Evolutionary conservation across 2,888 invertebrate species (phyloP).

Genomic region (Metallyticus violacea): DNA sequence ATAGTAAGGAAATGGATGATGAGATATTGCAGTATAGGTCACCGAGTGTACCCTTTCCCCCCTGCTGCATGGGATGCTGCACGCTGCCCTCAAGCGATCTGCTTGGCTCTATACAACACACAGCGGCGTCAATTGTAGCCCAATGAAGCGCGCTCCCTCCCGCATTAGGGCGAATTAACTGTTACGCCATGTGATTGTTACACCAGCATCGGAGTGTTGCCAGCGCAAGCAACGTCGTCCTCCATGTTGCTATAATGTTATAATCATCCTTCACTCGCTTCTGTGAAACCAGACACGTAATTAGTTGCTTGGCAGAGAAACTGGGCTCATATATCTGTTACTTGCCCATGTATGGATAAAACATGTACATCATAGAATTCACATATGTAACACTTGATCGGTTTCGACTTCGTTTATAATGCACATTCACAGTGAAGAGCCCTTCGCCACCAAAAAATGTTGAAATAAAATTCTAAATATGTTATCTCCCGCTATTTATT

Average conservation of each 20-base stretch:
- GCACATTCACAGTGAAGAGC: no score
- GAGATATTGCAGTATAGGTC: neutral
- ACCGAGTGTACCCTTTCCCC: neutral
- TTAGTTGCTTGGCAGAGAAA: no score
- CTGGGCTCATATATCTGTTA: no score
- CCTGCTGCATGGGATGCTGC: neutral
- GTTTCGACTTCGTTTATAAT: no score
- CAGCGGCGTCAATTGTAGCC: neutral
- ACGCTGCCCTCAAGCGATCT: neutral
- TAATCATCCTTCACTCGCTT: neutral
- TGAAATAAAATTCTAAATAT: no score
- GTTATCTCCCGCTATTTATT: no score
- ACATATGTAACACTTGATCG: no score
- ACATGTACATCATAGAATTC: no score
- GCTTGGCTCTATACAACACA: neutral
- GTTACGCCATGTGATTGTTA: conserved; percentile 12
- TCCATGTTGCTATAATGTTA: neutral
- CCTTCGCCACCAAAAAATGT: no score
- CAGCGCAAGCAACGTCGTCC: no score
- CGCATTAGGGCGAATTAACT: conserved; percentile 11
- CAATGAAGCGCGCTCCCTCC: neutral
- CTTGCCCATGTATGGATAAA: no score
- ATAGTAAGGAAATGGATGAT: neutral
- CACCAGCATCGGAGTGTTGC: neutral
- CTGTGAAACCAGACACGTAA: no score